Evolutionary conservation across 37 sponge, comb jelly and placozoan species (phyloP), one percentile per base, ranked within the genome.

Genomic region (Agelas oroides): DNA sequence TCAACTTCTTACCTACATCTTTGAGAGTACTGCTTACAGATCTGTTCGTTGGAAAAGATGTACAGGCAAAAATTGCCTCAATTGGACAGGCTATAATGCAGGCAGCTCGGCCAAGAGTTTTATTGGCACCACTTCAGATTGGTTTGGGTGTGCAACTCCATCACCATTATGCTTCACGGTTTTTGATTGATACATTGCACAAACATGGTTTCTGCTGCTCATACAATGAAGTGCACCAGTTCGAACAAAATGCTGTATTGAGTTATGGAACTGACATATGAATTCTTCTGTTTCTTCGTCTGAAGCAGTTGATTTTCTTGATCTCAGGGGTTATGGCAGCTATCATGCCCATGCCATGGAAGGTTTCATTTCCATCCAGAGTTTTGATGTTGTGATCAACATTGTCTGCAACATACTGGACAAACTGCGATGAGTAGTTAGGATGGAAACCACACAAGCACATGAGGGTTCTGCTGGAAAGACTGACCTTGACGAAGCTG

Each of bases 331-430:
- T 82, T 70, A 71, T 39, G 25, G 59, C 62, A 82, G 83, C 83
- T 70, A 82, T 71, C 83, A 71, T 80, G 31, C 69, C 80, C 80
- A 80, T 80, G 34, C 78, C 39, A 73, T 77, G 63, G 63, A 77
- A 59, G 27, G 81, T 80, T 66, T 80, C 70, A 67, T 80, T 67
- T 0, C 81, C 81, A 80, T 80, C 81, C 30, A 80, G 55, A 6
- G 81, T 80, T 67, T 53, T 1, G 38, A 35, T 64, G 27, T 78
- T 78, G 66, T 67, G 70, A 66, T 67, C 54, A 31, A 19, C 53
- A 63, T 79, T 79, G 60, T 81, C 82, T 81, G 82, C 71, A 69
- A 81, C 82, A 53, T 81, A 81, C 71, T 81, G 82, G 82, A 81
- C 82, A 81, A 69, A 81, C 71, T 81, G 71, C 2, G 82, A 70